Percentiles rank a stretch among this genome's conserved stretches.
phyloP scores from a whole-genome alignment of 2,888 invertebrate genomes.

The Allygus modestus region DNA sequence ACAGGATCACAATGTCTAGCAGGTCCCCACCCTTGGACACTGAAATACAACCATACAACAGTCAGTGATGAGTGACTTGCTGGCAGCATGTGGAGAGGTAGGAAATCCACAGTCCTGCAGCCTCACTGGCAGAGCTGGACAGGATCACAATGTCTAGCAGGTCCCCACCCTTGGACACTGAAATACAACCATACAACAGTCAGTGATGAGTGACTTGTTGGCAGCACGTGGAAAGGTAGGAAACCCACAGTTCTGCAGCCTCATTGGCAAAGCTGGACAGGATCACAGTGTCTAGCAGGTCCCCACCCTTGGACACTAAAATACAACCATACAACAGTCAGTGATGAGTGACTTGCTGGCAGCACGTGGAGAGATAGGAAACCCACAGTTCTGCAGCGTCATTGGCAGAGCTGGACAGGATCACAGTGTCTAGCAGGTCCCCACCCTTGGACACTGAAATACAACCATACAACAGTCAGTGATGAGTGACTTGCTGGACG shows the following conservation, averaged over 20 bases:
- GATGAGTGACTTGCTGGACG: too few species aligned
- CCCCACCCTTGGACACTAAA: conserved; percentile 70
- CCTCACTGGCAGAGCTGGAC: conserved; percentile 87
- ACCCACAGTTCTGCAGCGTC: too few species aligned
- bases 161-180: conserved; percentile 72
- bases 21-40: conserved; percentile 75
- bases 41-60: not conserved
- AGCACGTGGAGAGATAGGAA: too few species aligned
- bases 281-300: conserved; percentile 90
- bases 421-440: too few species aligned
- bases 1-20: conserved; percentile 90
- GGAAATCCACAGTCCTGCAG: conserved; percentile 88
- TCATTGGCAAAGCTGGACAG: conserved; percentile 88
- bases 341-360: conserved; percentile 75
- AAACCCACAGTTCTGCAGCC: conserved; percentile 88
- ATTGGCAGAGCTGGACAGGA: too few species aligned
- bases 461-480: too few species aligned
- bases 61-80: too few species aligned
- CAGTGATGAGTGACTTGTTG: too few species aligned
- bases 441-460: too few species aligned
- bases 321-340: not conserved
- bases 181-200: not conserved
- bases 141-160: conserved; percentile 91
- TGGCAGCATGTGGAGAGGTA: too few species aligned
- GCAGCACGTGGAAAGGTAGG: conserved; percentile 88